A percentile compares a stretch with the other conserved stretches of the same genome.
Conservation (phyloP, 2,888 invertebrate species). For the Blomia tropicalis region DNA sequence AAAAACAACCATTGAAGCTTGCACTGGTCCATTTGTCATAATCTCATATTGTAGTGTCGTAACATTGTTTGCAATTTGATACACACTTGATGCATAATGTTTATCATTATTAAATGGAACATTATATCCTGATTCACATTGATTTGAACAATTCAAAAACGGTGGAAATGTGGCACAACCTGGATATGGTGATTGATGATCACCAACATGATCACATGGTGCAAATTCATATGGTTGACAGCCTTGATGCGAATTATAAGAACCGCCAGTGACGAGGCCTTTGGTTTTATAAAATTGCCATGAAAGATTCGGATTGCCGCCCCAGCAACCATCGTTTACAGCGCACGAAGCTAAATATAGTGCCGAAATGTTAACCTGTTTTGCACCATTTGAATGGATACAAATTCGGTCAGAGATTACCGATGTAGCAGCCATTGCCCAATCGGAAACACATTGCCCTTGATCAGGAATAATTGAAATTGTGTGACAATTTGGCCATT, state of each 20-base stretch:
- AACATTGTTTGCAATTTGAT: too few relatives aligned
- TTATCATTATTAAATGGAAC: slow-evolving; percentile 55
- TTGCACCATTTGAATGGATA: slow-evolving; percentile 52
- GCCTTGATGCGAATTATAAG: slow-evolving; percentile 56
- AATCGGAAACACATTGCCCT: slow-evolving; percentile 72
- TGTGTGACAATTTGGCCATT: slow-evolving; percentile 73
- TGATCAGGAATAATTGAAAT: slow-evolving; percentile 67
- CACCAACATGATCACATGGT: too few relatives aligned
- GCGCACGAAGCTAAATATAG: slow-evolving; percentile 66
- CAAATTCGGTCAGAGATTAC: slow-evolving; percentile 78
- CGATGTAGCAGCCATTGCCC: slow-evolving; percentile 57
- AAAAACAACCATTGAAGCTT: slow-evolving; percentile 72
- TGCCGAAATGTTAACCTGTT: slow-evolving; percentile 58
- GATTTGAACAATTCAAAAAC: slow-evolving; percentile 60
- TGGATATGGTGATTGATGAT: too few relatives aligned
- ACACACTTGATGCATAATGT: slow-evolving; percentile 46
- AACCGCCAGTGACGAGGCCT: slow-evolving; percentile 75
- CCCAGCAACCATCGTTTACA: slow-evolving; percentile 58
- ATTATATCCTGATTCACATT: slow-evolving; percentile 51
- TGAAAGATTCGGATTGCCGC: slow-evolving; percentile 63
- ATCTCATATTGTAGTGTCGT: too few relatives aligned
- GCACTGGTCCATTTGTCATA: slow-evolving; percentile 67
- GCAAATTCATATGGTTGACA: slow-evolving; percentile 70
- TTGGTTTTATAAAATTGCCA: slow-evolving; percentile 70
- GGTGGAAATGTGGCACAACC: slow-evolving; percentile 43